These are phyloP conservation scores for Morone saxatilis DNA, from an alignment of 2,113 vertebrate genomes.

Conservation along the genomic window DNA sequence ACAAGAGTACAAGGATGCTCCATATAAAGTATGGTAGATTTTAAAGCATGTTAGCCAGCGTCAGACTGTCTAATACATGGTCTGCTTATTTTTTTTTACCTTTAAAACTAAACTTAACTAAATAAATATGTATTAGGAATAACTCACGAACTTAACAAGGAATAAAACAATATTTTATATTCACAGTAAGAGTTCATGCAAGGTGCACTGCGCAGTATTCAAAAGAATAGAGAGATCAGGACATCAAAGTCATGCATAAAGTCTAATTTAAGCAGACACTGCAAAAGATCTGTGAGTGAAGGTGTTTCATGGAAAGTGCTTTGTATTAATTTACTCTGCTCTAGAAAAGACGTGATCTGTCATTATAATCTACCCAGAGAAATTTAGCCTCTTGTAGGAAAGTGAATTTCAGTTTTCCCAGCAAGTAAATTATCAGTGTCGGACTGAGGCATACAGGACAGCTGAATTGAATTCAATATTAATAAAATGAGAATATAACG, in stretches of 20 bases:
- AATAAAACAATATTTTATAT: slow-evolving; percentile 5
- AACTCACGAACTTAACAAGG: not conserved
- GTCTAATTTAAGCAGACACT: slow-evolving; percentile 56
- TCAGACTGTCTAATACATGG: not conserved
- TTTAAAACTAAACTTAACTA: not conserved
- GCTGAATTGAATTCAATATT: not conserved
- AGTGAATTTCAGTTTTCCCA: slow-evolving; percentile 43
- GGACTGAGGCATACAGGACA: slow-evolving; percentile 9
- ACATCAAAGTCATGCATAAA: slow-evolving; percentile 62
- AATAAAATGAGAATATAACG: slow-evolving; percentile 28
- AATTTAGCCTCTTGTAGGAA: slow-evolving; percentile 30
- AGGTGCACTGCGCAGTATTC: slow-evolving; percentile 39
- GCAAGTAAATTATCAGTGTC: slow-evolving; percentile 35
- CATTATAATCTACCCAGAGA: slow-evolving; percentile 51
- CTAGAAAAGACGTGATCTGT: slow-evolving; percentile 52
- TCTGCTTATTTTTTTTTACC: not conserved
- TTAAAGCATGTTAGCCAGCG: not conserved
- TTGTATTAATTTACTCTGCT: slow-evolving; percentile 60
- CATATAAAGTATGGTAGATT: not conserved
- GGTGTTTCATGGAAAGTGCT: slow-evolving; percentile 46
- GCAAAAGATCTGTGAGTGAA: slow-evolving; percentile 54
- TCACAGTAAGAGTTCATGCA: slow-evolving; percentile 37
- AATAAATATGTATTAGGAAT: not conserved
- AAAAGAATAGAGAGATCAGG: slow-evolving; percentile 36
- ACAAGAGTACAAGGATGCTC: no score